These are phyloP conservation scores for Gryon sp. DNA, from an alignment of 1,140 invertebrate species.

Conservation along the genomic window DNA sequence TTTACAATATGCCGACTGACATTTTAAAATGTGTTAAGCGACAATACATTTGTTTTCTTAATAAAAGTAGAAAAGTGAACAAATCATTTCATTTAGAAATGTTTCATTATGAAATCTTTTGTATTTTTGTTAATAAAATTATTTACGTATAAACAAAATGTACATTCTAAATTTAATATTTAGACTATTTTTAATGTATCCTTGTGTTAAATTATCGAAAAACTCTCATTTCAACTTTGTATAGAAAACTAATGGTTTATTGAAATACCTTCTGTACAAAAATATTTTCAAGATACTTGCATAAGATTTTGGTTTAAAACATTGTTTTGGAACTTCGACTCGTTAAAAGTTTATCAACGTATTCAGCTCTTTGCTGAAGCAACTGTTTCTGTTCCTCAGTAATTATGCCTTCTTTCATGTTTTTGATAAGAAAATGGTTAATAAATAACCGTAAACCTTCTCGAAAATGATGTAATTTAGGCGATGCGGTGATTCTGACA, in stretches of 20 bases:
- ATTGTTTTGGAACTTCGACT: slow-evolving; percentile 61
- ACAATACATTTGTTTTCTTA: no score
- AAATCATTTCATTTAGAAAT: slow-evolving; percentile 7
- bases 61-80: no score
- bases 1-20: no score
- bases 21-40: no score
- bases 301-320: slow-evolving; percentile 69
- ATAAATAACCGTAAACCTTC: slow-evolving; percentile 89
- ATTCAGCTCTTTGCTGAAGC: slow-evolving; percentile 79
- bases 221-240: no score
- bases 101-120: slow-evolving; percentile 9
- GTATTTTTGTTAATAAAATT: slow-evolving; percentile 15
- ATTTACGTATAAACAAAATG: no score
- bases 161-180: no score
- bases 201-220: no score
- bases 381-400: slow-evolving; percentile 79
- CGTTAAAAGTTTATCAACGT: slow-evolving; percentile 81
- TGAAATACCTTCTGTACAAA: slow-evolving; percentile 22
- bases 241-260: no score
- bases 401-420: slow-evolving; percentile 79
- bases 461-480: slow-evolving; percentile 85
- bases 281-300: no score
- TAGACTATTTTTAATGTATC: no score
- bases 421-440: slow-evolving; percentile 87
- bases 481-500: slow-evolving; percentile 82